Conservation (phyloP, 2,797 vertebrate genomes). For the Pangasius krempfi region DNA sequence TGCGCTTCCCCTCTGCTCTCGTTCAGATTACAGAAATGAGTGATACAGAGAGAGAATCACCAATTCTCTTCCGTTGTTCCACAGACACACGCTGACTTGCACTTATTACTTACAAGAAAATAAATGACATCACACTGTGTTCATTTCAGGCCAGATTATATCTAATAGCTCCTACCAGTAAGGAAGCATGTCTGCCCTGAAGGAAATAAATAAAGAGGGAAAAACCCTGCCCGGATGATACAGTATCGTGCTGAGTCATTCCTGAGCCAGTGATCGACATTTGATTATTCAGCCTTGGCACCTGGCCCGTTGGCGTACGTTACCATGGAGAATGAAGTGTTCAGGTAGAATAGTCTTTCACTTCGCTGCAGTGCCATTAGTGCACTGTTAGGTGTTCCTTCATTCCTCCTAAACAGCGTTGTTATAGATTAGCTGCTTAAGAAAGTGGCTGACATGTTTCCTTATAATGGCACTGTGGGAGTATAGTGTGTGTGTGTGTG, state of each 20-base stretch:
- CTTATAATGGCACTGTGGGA: background rate
- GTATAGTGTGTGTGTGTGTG: background rate
- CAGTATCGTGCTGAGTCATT: conserved; percentile 9
- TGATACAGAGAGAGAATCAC: background rate
- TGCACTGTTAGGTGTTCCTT: background rate
- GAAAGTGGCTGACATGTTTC: background rate
- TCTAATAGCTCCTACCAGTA: background rate
- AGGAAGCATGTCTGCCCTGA: background rate
- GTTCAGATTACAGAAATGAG: background rate
- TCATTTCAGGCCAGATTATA: background rate
- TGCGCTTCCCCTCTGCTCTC: background rate
- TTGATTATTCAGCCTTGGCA: conserved; percentile 12
- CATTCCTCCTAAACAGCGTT: background rate
- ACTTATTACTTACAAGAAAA: background rate
- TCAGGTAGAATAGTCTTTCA: background rate
- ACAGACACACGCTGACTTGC: background rate
- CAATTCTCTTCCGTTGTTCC: background rate
- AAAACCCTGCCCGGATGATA: conserved; percentile 1
- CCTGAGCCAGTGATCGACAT: background rate
- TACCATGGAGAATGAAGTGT: background rate
- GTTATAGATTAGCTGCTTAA: background rate
- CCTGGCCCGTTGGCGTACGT: background rate
- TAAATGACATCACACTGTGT: background rate
- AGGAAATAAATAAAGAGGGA: background rate
- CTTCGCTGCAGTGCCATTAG: background rate